phyloP scores from a whole-genome alignment of 35 echinoderm and acorn worm species.

The Strongylocentrotus purpuratus region DNA sequence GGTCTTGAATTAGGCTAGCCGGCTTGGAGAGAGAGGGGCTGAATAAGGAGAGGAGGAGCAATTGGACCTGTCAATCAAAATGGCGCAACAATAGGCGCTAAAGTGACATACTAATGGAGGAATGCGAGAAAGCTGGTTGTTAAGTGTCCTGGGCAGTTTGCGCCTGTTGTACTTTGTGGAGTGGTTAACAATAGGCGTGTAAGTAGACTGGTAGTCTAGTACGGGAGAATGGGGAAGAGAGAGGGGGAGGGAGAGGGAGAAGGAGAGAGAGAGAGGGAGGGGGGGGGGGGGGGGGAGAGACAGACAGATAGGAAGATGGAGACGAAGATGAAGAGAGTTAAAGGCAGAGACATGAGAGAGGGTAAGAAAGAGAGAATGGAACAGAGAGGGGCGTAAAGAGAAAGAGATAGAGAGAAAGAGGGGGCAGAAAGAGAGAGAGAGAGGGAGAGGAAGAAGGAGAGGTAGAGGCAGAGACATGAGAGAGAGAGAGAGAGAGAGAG shows the following conservation, averaged over 20 bases:
- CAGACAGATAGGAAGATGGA: neutral
- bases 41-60: constrained; percentile 37
- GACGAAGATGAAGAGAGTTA: neutral
- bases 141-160: neutral
- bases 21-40: neutral
- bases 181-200: neutral
- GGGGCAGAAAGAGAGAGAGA: neutral
- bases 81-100: constrained; percentile 21
- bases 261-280: neutral
- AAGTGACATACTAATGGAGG: constrained; percentile 54
- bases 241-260: neutral
- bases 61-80: constrained; percentile 45
- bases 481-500: neutral
- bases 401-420: neutral
- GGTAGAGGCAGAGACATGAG: neutral
- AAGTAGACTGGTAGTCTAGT: neutral
- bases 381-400: neutral
- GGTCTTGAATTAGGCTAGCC: neutral
- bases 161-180: neutral
- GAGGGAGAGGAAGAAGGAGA: neutral
- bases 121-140: constrained; percentile 45
- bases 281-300: neutral
- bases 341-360: no score
- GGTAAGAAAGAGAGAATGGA: neutral
- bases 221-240: neutral